Conservation (phyloP, 2,888 invertebrate species). For the Tipula unca region DNA sequence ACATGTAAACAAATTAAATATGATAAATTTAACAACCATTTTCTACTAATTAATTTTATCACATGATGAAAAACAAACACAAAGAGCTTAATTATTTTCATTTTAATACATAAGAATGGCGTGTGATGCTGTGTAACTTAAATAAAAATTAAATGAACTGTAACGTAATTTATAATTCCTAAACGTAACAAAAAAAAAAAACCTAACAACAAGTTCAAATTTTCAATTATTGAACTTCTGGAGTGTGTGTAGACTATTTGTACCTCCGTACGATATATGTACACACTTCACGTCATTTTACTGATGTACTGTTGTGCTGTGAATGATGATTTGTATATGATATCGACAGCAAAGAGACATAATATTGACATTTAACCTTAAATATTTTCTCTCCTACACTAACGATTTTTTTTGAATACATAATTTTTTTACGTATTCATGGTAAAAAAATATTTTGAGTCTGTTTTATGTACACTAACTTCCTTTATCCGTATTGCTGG, state of each 20-base stretch:
- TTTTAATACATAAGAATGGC: background rate
- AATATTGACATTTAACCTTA: too few species aligned
- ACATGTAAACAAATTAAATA: background rate
- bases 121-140: background rate
- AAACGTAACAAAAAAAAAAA: background rate
- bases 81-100: too few species aligned
- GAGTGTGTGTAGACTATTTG: too few species aligned
- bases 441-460: background rate
- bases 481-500: background rate
- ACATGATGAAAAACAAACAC: background rate
- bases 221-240: too few species aligned
- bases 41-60: background rate
- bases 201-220: background rate
- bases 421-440: too few species aligned
- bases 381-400: too few species aligned
- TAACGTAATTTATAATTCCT: background rate
- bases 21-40: background rate
- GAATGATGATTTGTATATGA: too few species aligned
- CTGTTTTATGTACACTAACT: background rate
- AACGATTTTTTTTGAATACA: too few species aligned
- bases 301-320: too few species aligned
- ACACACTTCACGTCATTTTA: too few species aligned
- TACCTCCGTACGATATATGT: too few species aligned
- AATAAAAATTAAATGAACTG: background rate
- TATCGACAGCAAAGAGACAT: too few species aligned